phyloP scores from a whole-genome alignment of 2,888 invertebrate species.

The Athrips mouffetella region DNA sequence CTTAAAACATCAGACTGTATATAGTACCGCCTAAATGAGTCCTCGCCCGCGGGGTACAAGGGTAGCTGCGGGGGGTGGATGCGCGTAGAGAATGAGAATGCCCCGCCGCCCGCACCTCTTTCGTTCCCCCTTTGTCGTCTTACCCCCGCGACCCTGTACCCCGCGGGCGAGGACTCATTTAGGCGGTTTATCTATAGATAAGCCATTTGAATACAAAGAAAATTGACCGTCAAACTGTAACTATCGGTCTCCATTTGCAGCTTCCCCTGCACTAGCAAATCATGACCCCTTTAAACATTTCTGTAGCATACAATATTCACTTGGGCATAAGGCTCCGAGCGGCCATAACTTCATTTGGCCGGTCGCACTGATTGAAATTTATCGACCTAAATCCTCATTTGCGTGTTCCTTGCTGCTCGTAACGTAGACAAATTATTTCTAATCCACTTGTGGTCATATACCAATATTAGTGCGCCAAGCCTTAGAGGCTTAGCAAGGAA shows the following conservation, averaged over 20 bases:
- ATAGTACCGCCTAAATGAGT: too few species aligned
- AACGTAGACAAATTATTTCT: constrained; percentile 19
- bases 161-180: too few species aligned
- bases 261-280: neutral
- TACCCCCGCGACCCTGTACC: too few species aligned
- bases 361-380: constrained; percentile 18
- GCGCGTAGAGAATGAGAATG: too few species aligned
- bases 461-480: constrained; percentile 15
- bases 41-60: too few species aligned
- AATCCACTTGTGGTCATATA: constrained; percentile 16
- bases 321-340: constrained; percentile 10
- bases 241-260: neutral
- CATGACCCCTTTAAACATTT: constrained; percentile 4
- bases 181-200: too few species aligned
- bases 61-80: too few species aligned
- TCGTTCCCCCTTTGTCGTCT: too few species aligned
- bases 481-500: neutral
- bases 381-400: constrained; percentile 20
- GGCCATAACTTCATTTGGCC: constrained; percentile 18
- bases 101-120: too few species aligned
- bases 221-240: neutral
- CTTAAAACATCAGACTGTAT: too few species aligned
- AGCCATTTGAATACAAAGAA: too few species aligned
- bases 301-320: constrained; percentile 14
- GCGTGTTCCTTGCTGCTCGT: constrained; percentile 11